Base-by-base conservation (phyloP, 2,888 invertebrate species). In the Lapara coniferarum region DNA sequence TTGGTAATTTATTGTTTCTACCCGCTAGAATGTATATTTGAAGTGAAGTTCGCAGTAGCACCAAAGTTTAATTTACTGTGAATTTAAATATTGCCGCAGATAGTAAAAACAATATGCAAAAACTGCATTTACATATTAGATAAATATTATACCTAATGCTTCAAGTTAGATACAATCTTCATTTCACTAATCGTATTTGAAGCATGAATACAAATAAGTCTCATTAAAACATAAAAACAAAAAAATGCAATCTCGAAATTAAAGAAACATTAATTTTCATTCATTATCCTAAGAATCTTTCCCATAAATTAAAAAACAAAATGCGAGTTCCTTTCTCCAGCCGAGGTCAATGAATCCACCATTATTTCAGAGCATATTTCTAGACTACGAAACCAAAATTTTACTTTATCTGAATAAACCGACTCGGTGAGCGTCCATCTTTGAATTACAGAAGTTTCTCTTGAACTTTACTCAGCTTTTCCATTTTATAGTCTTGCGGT, bases 401-500 rank as follows among this genome's bases (percentile, higher is more conserved):
- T 69, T 59, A 58, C 58, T 14, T 58, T 59, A 37, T 69, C 59
- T 67, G 59, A 69, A 69, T 59, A 51, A 81, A 80, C 78, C 77
- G 77, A 81, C 79, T 75, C 79, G 79, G 78, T 74, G 77, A 81
- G 81, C 77, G 82, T 80, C 80, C 79, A 76, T 78, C 78, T 83
- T 85, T 78, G 79, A 85, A 81, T 85, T 83, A 73, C 78, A 79
- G 82, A 81, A 80, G 81, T 81, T 55, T 55, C 55, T 63, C 59
- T 63, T 37, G 82, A 90, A 89, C 85, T 89, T 87, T 74, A 85
- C 82, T 84, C 84, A 83, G 85, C 84, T 86, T 83, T 84, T 81
- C 83, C 85, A 84, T 86, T 86, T 87, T 86, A 88, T 86, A 86
- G 86, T 85, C 83, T 84, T 85, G 85, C 81, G 82, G 85, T 88